Conservation (phyloP, 2,797 vertebrate genomes). For the Euphonia xanthogaster region DNA sequence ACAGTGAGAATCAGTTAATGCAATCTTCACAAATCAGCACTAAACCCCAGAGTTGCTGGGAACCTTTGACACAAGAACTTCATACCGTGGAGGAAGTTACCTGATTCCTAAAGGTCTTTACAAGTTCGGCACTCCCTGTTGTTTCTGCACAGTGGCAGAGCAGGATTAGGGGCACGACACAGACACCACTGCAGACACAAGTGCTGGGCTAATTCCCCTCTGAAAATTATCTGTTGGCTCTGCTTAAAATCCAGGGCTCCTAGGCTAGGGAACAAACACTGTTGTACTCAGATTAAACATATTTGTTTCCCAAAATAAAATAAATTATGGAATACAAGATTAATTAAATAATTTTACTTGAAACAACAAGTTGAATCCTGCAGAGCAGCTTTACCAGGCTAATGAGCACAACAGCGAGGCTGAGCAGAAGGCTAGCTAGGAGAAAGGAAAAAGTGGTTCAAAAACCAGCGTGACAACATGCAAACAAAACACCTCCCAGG, state of each 20-base stretch:
- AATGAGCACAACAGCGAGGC: conserved; percentile 50
- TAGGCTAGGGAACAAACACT: neutral
- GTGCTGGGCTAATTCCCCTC: conserved; percentile 8
- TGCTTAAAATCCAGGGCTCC: neutral
- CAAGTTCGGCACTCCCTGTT: neutral
- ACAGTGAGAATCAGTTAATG: conserved; percentile 26
- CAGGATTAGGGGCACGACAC: conserved; percentile 25
- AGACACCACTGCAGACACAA: neutral
- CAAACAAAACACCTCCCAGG: conserved; percentile 19
- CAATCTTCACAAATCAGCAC: conserved; percentile 22
- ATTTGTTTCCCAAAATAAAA: neutral
- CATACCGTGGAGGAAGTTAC: conserved; percentile 20
- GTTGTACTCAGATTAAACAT: neutral
- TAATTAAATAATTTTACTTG: conserved; percentile 46
- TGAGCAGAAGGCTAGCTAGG: neutral
- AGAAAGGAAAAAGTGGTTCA: conserved; percentile 38
- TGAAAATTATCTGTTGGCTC: neutral
- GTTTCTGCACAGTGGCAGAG: conserved; percentile 16
- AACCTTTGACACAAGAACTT: conserved; percentile 34
- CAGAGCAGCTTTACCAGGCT: conserved; percentile 37
- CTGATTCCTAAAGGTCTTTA: conserved; percentile 52
- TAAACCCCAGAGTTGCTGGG: neutral
- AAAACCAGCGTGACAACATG: conserved; percentile 55
- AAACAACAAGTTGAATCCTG: conserved; percentile 40
- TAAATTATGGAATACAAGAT: neutral